phyloP scores from a whole-genome alignment of 2,797 vertebrate genomes.

The Chrysocyon brachyurus region DNA sequence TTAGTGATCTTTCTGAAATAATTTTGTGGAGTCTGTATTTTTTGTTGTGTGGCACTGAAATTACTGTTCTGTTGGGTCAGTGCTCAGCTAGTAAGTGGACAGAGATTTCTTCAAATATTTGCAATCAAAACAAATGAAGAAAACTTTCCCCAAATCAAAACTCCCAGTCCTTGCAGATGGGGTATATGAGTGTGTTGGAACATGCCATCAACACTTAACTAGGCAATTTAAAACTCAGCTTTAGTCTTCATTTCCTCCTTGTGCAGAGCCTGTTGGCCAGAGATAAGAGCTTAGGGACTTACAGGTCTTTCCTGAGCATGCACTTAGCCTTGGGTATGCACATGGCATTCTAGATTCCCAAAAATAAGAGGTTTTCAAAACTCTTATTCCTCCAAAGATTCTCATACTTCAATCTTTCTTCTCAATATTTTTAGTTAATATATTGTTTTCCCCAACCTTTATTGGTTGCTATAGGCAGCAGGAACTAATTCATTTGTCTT shows the following conservation, averaged over 20 bases:
- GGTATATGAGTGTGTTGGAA: not conserved
- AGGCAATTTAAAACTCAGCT: not conserved
- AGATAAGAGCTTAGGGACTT: not conserved
- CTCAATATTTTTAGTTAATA: not conserved
- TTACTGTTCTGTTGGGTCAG: not conserved
- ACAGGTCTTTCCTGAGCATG: not conserved
- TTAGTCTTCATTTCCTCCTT: not conserved
- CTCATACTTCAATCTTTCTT: not conserved
- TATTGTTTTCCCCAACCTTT: not conserved
- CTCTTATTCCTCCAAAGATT: not conserved
- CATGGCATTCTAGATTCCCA: not conserved
- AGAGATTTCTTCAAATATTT: not conserved
- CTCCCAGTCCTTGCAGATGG: not conserved
- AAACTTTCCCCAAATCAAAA: not conserved
- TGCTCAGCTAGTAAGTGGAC: not conserved
- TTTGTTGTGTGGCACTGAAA: not conserved
- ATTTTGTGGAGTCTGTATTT: constrained; percentile 42
- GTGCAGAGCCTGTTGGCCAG: not conserved
- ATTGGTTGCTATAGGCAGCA: not conserved
- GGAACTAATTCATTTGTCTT: not conserved
- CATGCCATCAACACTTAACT: not conserved
- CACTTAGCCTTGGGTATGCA: not conserved
- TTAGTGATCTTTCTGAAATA: constrained; percentile 14
- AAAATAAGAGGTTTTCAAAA: constrained; percentile 22
- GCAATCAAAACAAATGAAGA: not conserved